Evolutionary conservation across 2,797 vertebrate genomes (phyloP), one percentile per base, ranked within the genome.

Genomic region (Lacerta agilis): DNA sequence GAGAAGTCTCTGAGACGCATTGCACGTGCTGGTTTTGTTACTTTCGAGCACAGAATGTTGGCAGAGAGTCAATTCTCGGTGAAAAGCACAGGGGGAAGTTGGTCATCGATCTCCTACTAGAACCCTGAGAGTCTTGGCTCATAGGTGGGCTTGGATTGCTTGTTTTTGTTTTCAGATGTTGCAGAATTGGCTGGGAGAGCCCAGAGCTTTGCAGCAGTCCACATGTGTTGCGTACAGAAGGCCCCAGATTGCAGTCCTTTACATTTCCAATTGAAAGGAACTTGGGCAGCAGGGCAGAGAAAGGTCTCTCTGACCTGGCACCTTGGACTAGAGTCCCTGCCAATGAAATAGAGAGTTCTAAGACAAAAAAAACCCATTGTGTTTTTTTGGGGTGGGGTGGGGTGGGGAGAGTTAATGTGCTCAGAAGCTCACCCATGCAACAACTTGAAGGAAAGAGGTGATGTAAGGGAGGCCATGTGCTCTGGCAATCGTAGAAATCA

Each of bases 31-130:
- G 25, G 8, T 67, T 86, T 86, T 86, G 78, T 86, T 89, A 88
- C 77, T 87, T 79, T 15, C 41, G 61, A 89, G 88, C 83, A 89
- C 83, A 89, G 43, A 76, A 76, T 66, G 33, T 69, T 89, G 83
- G 88, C 88, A 77, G 64, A 67, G 45, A 6, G 41, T 41, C 43
- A 25, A 8, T 36, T 69, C 23, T 38, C 43, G 23, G 5, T 67
- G 69, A 81, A 89, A 85, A 85, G 43, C 11, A 25, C 78, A 18
- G 72, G 71, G 58, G 43, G 64, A 86, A 67, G 18, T 76, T 77
- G 83, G 79, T 80, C 58, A 81, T 25, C n/a, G 78, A 86, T 49
- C 17, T 73, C 25, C 10, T 55, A 18, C 61, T 38, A 41, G 41
- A 86, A 76, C 38, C 29, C n/a, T 58, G 27, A 55, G 71, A 64